Evolutionary conservation across 2,113 vertebrate genomes (phyloP), one percentile per base, ranked within the genome.

Genomic region (Anoplopoma fimbria): DNA sequence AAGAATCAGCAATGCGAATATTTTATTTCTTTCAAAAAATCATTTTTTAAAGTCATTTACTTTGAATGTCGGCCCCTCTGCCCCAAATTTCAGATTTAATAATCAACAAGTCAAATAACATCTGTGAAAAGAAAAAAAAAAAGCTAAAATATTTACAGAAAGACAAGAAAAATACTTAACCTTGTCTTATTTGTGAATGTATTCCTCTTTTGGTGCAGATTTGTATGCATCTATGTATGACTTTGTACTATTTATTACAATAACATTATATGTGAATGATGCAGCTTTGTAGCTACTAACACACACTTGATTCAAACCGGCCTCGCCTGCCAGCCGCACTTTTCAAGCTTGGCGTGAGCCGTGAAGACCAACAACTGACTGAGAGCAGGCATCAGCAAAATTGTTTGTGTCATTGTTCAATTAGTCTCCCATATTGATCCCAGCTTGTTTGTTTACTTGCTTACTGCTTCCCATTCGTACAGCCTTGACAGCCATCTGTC

Each of bases 341-440:
- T 78, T 70, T 69, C 68, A 74, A 85, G 87, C 40, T 65, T 71
- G 77, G 58, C 25, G 29, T 63, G 72, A 76, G 73, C 42, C 12
- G 1, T 25, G 57, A 0, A 36, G 67, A 83, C 81, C 77, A 71
- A 82, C 64, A 77, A 86, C 86, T 77, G 83, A 88, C 85, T 79
- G 63, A 89, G 83, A 87, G 80, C 75, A 42, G 75, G 80, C 73
- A 74, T 83, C 70, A 71, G 74, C 76, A 72, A 84, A 90, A 90
- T 75, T 82, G 84, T 88, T 85, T 89, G 77, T 83, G 91, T 89
- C 91, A 88, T 83, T 90, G 87, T 91, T 89, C 79, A 91, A 90
- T 92, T 89, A 90, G 89, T 87, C 82, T 87, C 68, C 85, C 34
- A 82, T 92, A 92, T 91, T 92, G 91, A 92, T 93, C 83, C 69